Evolutionary conservation across 1,140 invertebrate genomes (phyloP).

Genomic region (Trinorchestia longiramus): DNA sequence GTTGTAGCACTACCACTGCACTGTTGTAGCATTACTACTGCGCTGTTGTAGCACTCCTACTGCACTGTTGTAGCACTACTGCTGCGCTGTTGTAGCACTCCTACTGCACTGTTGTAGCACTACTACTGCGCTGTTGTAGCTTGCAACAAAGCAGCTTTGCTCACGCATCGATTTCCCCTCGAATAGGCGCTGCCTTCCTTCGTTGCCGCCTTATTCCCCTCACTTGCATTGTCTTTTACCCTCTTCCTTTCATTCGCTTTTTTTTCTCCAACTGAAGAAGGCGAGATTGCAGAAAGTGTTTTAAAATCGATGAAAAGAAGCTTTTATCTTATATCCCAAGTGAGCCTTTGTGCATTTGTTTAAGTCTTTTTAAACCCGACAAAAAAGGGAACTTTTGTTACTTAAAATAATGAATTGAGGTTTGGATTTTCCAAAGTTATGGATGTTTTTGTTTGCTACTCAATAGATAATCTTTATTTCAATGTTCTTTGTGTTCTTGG

Average conservation of each 20-base stretch:
- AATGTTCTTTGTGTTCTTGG: no score
- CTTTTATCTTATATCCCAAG: not conserved
- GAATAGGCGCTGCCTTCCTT: not conserved
- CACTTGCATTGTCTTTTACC: not conserved
- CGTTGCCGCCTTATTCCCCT: not conserved
- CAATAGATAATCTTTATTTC: not conserved
- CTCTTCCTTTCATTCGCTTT: not conserved
- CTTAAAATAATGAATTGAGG: not conserved
- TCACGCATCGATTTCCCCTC: constrained; percentile 22
- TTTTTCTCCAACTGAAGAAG: not conserved
- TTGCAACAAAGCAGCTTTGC: not conserved
- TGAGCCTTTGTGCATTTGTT: no score
- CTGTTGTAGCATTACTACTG: not conserved
- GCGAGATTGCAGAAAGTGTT: not conserved
- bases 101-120: not conserved
- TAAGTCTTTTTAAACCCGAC: not conserved
- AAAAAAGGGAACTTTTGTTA: not conserved
- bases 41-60: not conserved
- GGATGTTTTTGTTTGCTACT: not conserved
- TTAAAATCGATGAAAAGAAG: not conserved
- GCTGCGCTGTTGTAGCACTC: not conserved
- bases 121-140: not conserved
- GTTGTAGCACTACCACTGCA: no score
- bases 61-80: not conserved
- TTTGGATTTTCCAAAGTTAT: not conserved